These are phyloP conservation scores for Eristalis arbustorum DNA, from an alignment of 2,888 invertebrate genomes.

Conservation along the genomic window DNA sequence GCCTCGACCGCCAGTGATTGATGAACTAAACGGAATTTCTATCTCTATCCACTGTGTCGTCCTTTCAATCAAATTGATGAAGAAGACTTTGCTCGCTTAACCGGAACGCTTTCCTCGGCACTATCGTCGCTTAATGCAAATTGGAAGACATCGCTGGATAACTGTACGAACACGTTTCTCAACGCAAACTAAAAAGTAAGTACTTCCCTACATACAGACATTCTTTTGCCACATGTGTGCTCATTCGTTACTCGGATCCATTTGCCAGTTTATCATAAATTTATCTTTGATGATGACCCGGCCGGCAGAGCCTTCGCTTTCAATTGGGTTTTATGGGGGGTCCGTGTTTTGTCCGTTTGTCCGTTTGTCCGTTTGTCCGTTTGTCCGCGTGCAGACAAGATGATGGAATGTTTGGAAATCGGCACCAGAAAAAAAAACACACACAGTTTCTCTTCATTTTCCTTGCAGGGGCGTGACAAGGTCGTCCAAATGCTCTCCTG, in stretches of 20 bases:
- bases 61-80: constrained; percentile 24
- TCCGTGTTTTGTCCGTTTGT: too few species aligned
- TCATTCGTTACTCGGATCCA: neutral
- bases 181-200: constrained; percentile 23
- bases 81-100: constrained; percentile 15
- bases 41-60: neutral
- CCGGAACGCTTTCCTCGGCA: constrained; percentile 22
- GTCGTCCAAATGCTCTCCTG: neutral
- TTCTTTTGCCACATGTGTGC: neutral
- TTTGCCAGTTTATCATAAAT: neutral
- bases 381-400: neutral
- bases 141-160: constrained; percentile 25
- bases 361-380: too few species aligned
- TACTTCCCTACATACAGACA: neutral
- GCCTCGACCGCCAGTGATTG: constrained; percentile 30
- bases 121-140: neutral
- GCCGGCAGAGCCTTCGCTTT: neutral
- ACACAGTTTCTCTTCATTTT: neutral
- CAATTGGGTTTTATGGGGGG: neutral
- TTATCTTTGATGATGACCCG: neutral
- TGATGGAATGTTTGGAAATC: neutral
- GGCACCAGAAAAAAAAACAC: neutral
- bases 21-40: constrained; percentile 42
- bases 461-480: neutral
- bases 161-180: neutral